Base-by-base conservation (phyloP, 1,140 invertebrate genomes). In the Drosophila pectinifera region DNA sequence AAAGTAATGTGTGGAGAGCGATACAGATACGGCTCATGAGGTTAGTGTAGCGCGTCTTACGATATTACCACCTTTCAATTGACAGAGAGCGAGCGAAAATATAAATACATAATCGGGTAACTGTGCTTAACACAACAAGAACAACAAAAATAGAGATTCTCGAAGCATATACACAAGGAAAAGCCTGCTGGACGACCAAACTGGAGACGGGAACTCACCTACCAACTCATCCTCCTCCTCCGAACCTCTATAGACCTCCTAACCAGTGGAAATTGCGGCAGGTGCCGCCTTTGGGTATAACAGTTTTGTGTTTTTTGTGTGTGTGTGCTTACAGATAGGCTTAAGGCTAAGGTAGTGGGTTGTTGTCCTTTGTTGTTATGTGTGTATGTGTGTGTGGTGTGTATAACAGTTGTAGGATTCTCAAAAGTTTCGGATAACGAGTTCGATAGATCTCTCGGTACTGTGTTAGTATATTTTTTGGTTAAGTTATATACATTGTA, bases 141-240 rank as follows among this genome's bases (percentile, higher is more conserved):
- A 88, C 79, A 88, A 88, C 84, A 88, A 86, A 89, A 91, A 91
- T 91, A 91, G 88, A 91, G 51, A 77, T 91, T 91, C 88, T 91
- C 88, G 89, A 91, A 91, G 88, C 88, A 91, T 91, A 91, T 91
- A 83, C 67, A 80, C 80, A 77, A 84, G 73, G 79, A 83, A 46
- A 49, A 83, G 82, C 74, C 79, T 83, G 49, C 34, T 78, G 43
- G 59, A 80, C 62, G 73, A 45, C 45, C 48, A 64, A 69, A 56
- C 53, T 78, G 49, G 63, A 65, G 70, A 64, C 34, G 20, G 42
- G 55, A 16, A 70, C 74, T 70, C 74, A 64, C 53, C 65, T 57
- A 70, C 42, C 53, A 58, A 59, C 41, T 72, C 46, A 75, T 67
- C 34, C 34, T 51, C 36, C 63, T 56, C 31, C 46, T 53, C 38